Percentiles rank a stretch among this genome's conserved stretches.
phyloP scores from a whole-genome alignment of 2,113 vertebrate genomes.

The Dunckerocampus dactyliophorus region DNA sequence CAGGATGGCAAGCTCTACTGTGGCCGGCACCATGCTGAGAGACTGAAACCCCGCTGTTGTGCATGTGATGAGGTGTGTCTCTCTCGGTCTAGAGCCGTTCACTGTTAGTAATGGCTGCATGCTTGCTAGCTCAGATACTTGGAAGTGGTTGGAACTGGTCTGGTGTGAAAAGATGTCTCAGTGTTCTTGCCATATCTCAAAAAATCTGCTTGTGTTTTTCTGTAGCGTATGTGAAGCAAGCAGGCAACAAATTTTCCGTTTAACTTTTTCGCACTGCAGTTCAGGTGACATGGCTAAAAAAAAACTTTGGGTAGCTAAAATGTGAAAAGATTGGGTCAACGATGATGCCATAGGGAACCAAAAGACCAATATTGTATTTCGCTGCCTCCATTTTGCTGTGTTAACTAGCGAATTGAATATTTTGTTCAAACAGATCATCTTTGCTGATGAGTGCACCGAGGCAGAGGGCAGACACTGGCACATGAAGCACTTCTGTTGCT shows the following conservation, averaged over 20 bases:
- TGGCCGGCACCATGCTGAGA: conserved; percentile 91
- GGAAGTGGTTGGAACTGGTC: conserved; percentile 29
- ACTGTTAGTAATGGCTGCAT: conserved; percentile 31
- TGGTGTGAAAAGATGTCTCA: conserved; percentile 37
- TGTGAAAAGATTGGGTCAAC: too few species aligned
- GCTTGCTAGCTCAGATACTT: conserved; percentile 34
- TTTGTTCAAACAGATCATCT: conserved; percentile 83
- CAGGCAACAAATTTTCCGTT: conserved; percentile 1
- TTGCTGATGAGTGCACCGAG: conserved; percentile 95
- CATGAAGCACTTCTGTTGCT: conserved; percentile 98
- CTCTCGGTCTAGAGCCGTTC: conserved; percentile 31
- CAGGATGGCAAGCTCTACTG: conserved; percentile 97
- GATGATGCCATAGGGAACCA: too few species aligned
- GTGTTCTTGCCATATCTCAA: conserved; percentile 26
- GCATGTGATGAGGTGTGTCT: conserved; percentile 90
- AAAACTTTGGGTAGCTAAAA: too few species aligned
- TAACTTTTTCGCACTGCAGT: neutral
- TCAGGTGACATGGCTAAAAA: too few species aligned
- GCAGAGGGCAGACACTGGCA: conserved; percentile 98
- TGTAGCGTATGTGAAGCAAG: conserved; percentile 18
- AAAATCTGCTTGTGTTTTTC: conserved; percentile 29
- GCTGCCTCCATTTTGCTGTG: too few species aligned
- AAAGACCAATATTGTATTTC: too few species aligned
- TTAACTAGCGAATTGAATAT: conserved; percentile 8
- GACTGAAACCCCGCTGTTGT: conserved; percentile 91